Conservation (phyloP, 2,888 invertebrate genomes). For the Drosophila ustulata region DNA sequence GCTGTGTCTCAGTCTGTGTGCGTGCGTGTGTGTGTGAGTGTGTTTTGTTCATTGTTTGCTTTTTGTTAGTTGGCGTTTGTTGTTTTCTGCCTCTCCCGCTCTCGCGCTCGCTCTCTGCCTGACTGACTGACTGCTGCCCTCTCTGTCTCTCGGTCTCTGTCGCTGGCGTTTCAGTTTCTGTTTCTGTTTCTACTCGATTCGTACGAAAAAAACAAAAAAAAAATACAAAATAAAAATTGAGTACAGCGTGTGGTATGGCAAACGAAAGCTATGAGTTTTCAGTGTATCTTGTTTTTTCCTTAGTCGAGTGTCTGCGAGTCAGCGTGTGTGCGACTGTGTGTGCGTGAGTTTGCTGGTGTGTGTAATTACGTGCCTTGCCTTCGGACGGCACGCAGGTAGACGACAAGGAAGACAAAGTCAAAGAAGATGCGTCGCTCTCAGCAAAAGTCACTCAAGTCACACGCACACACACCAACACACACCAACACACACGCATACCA, state of each 20-base stretch:
- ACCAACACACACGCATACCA: background rate
- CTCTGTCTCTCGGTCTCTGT: conserved; percentile 6
- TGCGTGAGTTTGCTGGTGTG: conserved; percentile 47
- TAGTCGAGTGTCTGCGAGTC: conserved; percentile 31
- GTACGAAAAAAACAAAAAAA: conserved; percentile 56
- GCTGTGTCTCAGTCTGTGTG: conserved; percentile 17
- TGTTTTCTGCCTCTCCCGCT: conserved; percentile 61
- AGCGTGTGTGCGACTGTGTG: conserved; percentile 26
- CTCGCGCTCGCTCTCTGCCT: conserved; percentile 7
- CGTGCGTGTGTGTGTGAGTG: conserved; percentile 27
- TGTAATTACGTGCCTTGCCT: conserved; percentile 69
- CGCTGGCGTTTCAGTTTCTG: conserved; percentile 47
- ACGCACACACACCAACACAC: conserved; percentile 26
- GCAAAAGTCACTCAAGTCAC: conserved; percentile 46
- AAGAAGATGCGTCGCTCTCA: conserved; percentile 26
- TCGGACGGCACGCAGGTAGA: conserved; percentile 62
- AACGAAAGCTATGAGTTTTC: conserved; percentile 84
- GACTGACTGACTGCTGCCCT: conserved; percentile 13
- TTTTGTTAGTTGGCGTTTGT: conserved; percentile 75
- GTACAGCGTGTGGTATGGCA: conserved; percentile 83
- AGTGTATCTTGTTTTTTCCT: conserved; percentile 73
- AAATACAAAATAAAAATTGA: conserved; percentile 64
- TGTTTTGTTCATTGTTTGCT: conserved; percentile 78
- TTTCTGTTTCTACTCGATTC: conserved; percentile 72
- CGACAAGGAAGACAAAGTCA: conserved; percentile 57